Evolutionary conservation across 2,888 invertebrate genomes (phyloP).

Genomic region (Sphecodes monilicornis): DNA sequence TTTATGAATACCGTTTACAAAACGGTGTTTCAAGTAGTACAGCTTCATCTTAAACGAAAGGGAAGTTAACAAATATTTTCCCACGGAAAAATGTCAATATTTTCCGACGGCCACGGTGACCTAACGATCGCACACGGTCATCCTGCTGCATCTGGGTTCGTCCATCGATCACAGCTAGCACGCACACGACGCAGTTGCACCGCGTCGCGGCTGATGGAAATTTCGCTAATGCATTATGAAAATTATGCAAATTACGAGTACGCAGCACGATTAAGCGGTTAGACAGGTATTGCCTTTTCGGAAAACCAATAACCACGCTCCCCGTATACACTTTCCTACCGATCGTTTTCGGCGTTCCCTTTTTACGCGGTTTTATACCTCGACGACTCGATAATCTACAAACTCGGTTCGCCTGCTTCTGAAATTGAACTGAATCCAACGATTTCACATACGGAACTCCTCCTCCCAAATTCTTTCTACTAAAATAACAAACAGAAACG

Average conservation of each 20-base stretch:
- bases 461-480: not conserved
- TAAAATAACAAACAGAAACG: not conserved
- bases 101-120: not conserved
- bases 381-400: constrained; percentile 18
- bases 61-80: not conserved
- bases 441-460: constrained; percentile 22
- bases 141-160: constrained; percentile 33
- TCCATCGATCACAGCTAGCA: constrained; percentile 33
- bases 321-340: not conserved
- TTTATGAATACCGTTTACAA: not conserved
- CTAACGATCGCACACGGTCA: constrained; percentile 31
- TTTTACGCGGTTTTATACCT: constrained; percentile 8
- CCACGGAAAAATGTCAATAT: not conserved
- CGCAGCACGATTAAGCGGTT: constrained; percentile 44
- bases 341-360: not conserved
- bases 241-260: constrained; percentile 77
- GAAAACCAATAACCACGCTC: constrained; percentile 38
- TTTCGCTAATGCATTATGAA: constrained; percentile 78
- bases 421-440: constrained; percentile 28
- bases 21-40: not conserved
- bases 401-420: not conserved
- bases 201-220: constrained; percentile 71
- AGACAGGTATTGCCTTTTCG: constrained; percentile 42
- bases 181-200: constrained; percentile 34
- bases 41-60: not conserved